These are phyloP conservation scores for Mesocricetus auratus DNA, from an alignment of 2,113 vertebrate genomes.

Conservation along the genomic window DNA sequence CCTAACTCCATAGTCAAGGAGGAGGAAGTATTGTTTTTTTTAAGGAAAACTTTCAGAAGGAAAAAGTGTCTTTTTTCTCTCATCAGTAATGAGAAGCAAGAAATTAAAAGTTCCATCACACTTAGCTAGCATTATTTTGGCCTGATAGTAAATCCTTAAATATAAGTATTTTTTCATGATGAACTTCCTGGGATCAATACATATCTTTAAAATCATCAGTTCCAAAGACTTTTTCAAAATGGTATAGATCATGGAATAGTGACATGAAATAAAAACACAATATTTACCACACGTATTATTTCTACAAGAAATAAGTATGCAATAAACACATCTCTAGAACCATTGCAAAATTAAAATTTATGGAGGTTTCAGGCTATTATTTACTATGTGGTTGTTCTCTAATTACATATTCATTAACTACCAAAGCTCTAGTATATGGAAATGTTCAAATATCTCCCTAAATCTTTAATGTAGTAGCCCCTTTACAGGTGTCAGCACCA, in stretches of 20 bases:
- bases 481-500: neutral
- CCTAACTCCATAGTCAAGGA: neutral
- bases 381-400: neutral
- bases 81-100: neutral
- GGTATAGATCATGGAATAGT: neutral
- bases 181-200: neutral
- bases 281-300: neutral
- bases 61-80: neutral
- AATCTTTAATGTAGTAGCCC: neutral
- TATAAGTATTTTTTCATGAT: neutral
- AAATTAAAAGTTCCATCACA: neutral
- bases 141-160: neutral
- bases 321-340: neutral
- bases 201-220: neutral
- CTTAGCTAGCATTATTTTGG: neutral
- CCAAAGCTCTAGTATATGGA: neutral
- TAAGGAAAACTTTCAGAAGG: neutral
- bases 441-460: neutral
- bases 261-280: neutral
- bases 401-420: neutral
- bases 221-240: neutral
- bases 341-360: neutral
- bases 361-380: neutral
- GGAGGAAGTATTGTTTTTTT: rapidly evolving
- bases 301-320: neutral